Conservation (phyloP, 2,113 vertebrate genomes). For the Pipra filicauda region DNA sequence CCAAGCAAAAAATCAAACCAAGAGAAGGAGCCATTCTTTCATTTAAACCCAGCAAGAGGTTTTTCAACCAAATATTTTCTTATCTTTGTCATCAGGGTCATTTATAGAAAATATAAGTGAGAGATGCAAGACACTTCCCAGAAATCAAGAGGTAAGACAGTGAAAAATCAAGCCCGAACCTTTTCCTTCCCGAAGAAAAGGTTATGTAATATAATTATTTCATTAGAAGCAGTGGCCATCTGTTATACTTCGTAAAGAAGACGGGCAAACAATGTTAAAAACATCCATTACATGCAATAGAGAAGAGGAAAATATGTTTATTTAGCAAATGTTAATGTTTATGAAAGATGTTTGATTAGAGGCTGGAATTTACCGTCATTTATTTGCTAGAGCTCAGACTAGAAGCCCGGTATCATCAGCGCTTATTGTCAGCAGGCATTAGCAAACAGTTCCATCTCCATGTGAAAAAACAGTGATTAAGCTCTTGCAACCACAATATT, state of each 20-base stretch:
- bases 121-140: background rate
- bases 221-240: background rate
- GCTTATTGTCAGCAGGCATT: background rate
- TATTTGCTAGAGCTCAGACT: background rate
- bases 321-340: conserved; percentile 34
- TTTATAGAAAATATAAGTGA: background rate
- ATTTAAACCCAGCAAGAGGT: background rate
- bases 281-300: background rate
- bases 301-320: background rate
- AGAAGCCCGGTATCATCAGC: background rate
- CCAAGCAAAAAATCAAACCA: background rate
- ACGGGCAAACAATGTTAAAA: background rate
- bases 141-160: background rate
- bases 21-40: background rate
- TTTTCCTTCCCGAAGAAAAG: background rate
- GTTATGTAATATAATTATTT: background rate
- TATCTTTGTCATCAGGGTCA: background rate
- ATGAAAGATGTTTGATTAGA: conserved; percentile 13
- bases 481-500: background rate
- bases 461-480: background rate
- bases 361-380: background rate
- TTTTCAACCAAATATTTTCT: background rate
- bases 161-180: background rate
- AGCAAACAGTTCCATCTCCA: background rate
- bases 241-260: background rate